Evolutionary conservation across 2,113 vertebrate species (phyloP).

Genomic region (Ophiodon elongatus): DNA sequence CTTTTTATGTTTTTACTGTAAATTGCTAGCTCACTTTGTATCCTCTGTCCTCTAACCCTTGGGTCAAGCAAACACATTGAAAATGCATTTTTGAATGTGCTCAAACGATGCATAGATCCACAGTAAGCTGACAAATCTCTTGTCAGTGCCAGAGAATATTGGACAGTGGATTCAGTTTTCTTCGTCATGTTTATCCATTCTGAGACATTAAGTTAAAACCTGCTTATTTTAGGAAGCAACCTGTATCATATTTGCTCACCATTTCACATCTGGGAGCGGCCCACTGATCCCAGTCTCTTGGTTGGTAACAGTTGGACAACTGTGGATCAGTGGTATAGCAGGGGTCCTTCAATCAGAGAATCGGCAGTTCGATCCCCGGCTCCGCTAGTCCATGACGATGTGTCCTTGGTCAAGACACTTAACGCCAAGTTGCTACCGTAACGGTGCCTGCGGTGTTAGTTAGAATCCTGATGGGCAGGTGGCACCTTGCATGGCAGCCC

Average conservation of each 20-base stretch:
- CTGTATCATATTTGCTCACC: background rate
- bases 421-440: too few relatives aligned
- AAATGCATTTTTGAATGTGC: background rate
- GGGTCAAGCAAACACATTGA: conserved; percentile 28
- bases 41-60: background rate
- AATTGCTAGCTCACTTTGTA: conserved; percentile 20
- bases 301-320: background rate
- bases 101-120: background rate
- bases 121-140: background rate
- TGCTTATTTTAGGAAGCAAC: background rate
- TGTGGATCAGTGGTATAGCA: too few relatives aligned
- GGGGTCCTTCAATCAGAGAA: too few relatives aligned
- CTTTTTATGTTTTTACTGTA: conserved; percentile 47
- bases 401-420: too few relatives aligned
- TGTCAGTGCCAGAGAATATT: background rate
- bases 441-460: too few relatives aligned
- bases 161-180: background rate
- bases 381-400: too few relatives aligned
- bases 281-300: background rate
- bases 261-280: background rate
- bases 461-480: too few relatives aligned
- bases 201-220: background rate
- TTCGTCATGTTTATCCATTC: background rate
- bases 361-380: too few relatives aligned
- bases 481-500: too few relatives aligned